phyloP scores from a whole-genome alignment of 2,113 vertebrate species.

The Cyprichromis sp. region DNA sequence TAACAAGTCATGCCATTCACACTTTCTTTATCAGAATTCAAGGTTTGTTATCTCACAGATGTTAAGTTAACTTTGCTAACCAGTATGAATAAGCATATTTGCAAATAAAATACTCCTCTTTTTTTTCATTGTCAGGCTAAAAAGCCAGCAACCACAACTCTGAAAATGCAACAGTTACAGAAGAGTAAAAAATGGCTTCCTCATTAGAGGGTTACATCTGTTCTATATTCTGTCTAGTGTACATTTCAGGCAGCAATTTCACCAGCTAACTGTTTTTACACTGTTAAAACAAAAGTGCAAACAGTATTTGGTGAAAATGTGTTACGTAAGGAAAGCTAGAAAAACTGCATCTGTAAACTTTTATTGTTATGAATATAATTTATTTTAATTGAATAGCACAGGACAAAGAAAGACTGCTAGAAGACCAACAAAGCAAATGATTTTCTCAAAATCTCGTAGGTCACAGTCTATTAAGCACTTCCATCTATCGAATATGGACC shows the following conservation, averaged over 20 bases:
- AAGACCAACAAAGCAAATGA: not conserved
- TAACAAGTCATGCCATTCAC: not conserved
- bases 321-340: not conserved
- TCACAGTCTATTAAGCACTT: not conserved
- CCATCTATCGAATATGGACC: not conserved
- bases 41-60: not conserved
- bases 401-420: not conserved
- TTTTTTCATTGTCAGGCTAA: not conserved
- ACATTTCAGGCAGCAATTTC: not conserved
- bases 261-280: not conserved
- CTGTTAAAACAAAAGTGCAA: not conserved
- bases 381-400: not conserved
- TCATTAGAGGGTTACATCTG: not conserved
- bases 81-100: fast-evolving
- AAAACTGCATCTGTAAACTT: not conserved
- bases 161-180: not conserved
- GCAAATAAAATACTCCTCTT: not conserved
- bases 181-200: not conserved
- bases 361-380: not conserved
- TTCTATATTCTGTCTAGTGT: not conserved
- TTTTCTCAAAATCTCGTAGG: not conserved
- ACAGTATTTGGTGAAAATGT: not conserved
- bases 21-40: not conserved
- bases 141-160: not conserved
- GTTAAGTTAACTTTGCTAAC: not conserved